Conservation (phyloP, 1,140 invertebrate species). For the Aphelenchoides avenae region DNA sequence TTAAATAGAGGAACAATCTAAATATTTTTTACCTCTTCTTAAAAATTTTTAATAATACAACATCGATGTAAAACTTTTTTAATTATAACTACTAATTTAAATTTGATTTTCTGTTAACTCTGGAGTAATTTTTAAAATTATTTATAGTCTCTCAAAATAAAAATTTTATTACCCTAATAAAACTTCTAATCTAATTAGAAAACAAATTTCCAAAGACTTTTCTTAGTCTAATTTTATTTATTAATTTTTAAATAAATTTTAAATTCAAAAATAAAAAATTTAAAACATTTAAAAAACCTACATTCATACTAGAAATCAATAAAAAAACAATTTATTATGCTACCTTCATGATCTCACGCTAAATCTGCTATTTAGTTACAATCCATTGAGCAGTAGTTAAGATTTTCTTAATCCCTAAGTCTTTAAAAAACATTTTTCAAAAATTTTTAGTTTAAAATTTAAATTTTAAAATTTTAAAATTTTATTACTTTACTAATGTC, state of each 20-base stretch:
- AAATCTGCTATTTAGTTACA: constrained; percentile 31
- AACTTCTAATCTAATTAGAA: constrained; percentile 18
- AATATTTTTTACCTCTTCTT: constrained; percentile 18
- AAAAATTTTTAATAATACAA: constrained; percentile 12
- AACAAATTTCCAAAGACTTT: constrained; percentile 33
- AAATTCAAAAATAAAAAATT: constrained; percentile 27
- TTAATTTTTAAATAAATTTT: constrained; percentile 21
- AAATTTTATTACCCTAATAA: constrained; percentile 24
- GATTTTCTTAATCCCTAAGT: constrained; percentile 23
- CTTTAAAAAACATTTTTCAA: too few relatives aligned
- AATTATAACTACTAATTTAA: constrained; percentile 22
- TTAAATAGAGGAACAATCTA: constrained; percentile 31
- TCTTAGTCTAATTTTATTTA: constrained; percentile 22
- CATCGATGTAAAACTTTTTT: constrained; percentile 30
- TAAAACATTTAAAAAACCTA: constrained; percentile 7
- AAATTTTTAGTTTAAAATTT: too few relatives aligned
- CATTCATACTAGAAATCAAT: constrained; percentile 30
- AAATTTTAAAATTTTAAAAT: too few relatives aligned
- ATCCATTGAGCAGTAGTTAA: constrained; percentile 22
- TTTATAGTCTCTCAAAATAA: constrained; percentile 22
- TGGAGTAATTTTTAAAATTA: constrained; percentile 30
- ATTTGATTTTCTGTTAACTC: constrained; percentile 34
- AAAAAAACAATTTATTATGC: constrained; percentile 32
- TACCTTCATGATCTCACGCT: constrained; percentile 29
- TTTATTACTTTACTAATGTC: too few relatives aligned